Conservation (phyloP, 2,888 invertebrate species). For the Trachelus iudaicus region DNA sequence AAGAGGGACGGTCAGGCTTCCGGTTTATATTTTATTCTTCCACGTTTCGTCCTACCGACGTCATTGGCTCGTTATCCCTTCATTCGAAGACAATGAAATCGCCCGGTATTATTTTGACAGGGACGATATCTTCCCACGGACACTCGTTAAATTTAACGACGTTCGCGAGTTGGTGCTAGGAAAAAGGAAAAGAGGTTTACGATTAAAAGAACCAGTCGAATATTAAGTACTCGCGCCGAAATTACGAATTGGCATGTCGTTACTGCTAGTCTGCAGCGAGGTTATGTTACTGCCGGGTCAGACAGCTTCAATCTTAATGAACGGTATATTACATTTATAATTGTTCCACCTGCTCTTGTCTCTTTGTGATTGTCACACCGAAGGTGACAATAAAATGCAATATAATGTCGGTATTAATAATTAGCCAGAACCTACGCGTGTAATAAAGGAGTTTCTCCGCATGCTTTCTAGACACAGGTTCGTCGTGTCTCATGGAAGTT, state of each 20-base stretch:
- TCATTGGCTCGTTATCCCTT: not conserved
- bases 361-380: not conserved
- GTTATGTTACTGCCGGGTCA: not conserved
- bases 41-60: not conserved
- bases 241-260: not conserved
- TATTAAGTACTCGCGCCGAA: not conserved
- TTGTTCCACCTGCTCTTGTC: not conserved
- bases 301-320: not conserved
- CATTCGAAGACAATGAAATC: not conserved
- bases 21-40: not conserved
- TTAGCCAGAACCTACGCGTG: slow-evolving; percentile 33
- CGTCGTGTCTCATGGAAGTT: slow-evolving; percentile 25
- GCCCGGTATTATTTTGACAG: too few species aligned
- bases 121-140: not conserved
- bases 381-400: not conserved
- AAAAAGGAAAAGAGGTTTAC: not conserved
- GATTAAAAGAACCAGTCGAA: not conserved
- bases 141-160: not conserved
- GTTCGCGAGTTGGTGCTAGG: not conserved
- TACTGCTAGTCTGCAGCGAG: not conserved
- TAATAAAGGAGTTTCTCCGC: slow-evolving; percentile 57
- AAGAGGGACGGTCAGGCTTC: not conserved
- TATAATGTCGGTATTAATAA: not conserved
- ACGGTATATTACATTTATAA: not conserved
- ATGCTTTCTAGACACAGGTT: slow-evolving; percentile 61